A percentile compares a stretch with the other conserved stretches of the same genome.
phyloP scores from a whole-genome alignment of 2,888 invertebrate species.

The Lumbricus terrestris region DNA sequence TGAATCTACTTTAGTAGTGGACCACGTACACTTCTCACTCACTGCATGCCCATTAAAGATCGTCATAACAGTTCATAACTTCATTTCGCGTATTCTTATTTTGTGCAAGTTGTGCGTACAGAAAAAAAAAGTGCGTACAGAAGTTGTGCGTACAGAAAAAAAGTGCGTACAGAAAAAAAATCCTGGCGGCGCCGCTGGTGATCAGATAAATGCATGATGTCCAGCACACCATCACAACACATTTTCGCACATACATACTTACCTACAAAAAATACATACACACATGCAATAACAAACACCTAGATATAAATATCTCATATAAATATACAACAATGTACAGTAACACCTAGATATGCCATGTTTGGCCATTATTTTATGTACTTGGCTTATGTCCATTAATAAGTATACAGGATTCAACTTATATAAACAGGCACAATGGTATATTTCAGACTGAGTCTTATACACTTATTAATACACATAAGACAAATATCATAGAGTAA shows the following conservation, averaged over 20 bases:
- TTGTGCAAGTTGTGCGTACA: too few species aligned
- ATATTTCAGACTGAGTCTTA: not conserved
- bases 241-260: not conserved
- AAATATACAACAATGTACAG: not conserved
- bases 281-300: not conserved
- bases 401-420: not conserved
- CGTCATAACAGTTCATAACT: too few species aligned
- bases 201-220: not conserved
- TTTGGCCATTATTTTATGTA: not conserved
- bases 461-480: not conserved
- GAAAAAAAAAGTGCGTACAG: too few species aligned
- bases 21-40: too few species aligned
- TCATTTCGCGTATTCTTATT: too few species aligned
- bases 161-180: too few species aligned
- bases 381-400: too few species aligned
- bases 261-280: not conserved
- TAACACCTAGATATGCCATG: not conserved
- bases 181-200: too few species aligned
- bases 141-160: too few species aligned
- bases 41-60: too few species aligned
- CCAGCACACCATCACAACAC: not conserved
- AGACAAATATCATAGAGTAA: too few species aligned
- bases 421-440: not conserved
- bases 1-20: too few species aligned
- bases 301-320: not conserved